Base-by-base conservation (phyloP, 2,888 invertebrate genomes). In the Melanophora roralis region DNA sequence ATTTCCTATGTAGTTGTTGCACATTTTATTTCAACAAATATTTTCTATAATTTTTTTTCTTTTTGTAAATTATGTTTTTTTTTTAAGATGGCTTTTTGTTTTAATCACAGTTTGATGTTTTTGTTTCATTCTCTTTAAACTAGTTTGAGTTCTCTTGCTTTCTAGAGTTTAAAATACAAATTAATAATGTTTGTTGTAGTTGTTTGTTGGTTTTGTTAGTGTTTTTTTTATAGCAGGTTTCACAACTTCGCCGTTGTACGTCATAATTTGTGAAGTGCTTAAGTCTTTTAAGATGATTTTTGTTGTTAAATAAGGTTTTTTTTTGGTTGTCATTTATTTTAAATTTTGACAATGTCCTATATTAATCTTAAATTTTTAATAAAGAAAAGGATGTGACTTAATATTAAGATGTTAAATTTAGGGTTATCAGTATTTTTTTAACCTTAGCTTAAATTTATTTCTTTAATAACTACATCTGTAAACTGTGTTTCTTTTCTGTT, bases 261-360 rank as follows among this genome's bases (percentile, higher is more conserved):
- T 72, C 79, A 74, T 62, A 79, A 81, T 82, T 83, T 84, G 85
- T 84, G 83, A 84, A 85, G 85, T 86, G 85, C 84, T 87, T 84
- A 86, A 86, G 86, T 87, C 86, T 85, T 86, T 83, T 82, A 68
- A 79, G 60, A 74, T 74, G 69, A 57, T 75, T 75, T 80, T 65
- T 65, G 45, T 69, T 49, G 60, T 27, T n/a, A n/a, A n/a, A n/a
- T n/a, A n/a, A n/a, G n/a, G n/a, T n/a, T 27, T 27, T 27, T 27
- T 27, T 27, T 45, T 43, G 32, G 43, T 77, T 74, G 36, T 71
- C 75, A 78, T 75, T 73, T 64, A 57, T 79, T 78, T 74, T 60
- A 81, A 23, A 69, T 68, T 27, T 79, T 14, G 23, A 45, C 60
- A 53, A 64, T 64, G 69, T 59, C 62, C 82, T 59, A 57, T 32